Base-by-base conservation (phyloP, 2,797 vertebrate genomes). In the Cryptoblepharus egeriae region DNA sequence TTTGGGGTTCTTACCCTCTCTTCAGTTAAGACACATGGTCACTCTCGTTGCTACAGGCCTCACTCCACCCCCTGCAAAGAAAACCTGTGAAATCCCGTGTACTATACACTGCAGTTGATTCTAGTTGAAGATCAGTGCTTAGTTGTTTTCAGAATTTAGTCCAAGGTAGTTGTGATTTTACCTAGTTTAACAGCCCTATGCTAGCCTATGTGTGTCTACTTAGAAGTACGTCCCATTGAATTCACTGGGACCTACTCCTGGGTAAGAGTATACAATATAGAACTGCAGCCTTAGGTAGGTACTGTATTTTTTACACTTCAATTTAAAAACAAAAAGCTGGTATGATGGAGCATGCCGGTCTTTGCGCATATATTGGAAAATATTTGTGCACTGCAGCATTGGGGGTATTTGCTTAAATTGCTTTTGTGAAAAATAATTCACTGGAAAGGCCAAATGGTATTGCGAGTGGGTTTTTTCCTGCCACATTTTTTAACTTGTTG, bases 341-440 rank as follows among this genome's bases (percentile, higher is more conserved):
- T 94, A 88, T 88, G 91, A 92, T 95, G 88, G 90, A 95, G 95
- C 94, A 93, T 85, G 86, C 83, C 82, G 77, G 76, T 60, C 89
- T 89, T 77, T 92, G 92, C 94, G 92, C 95, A 88, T 68, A 78
- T 88, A 93, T 91, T 92, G 91, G 82, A 77, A 91, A 88, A 93
- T 94, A 92, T 95, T 96, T 96, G 85, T 95, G 88, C 88, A 82
- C 88, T 64, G 75, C 85, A 92, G 86, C 92, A 93, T 94, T 91
- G 91, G 88, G 95, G 95, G 96, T 94, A 92, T 94, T 95, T 91
- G 91, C 94, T 95, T 95, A 93, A 95, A 97, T 97, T 96, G 95
- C 90, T 93, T 95, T 92, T 97, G 92, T 80, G 60, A 88, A 91
- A 96, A 96, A 95, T 96, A 93, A 92, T 95, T 96, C 93, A 87